Evolutionary conservation across 2,113 vertebrate species (phyloP), one percentile per base, ranked within the genome.

Genomic region (Muntiacus reevesi): DNA sequence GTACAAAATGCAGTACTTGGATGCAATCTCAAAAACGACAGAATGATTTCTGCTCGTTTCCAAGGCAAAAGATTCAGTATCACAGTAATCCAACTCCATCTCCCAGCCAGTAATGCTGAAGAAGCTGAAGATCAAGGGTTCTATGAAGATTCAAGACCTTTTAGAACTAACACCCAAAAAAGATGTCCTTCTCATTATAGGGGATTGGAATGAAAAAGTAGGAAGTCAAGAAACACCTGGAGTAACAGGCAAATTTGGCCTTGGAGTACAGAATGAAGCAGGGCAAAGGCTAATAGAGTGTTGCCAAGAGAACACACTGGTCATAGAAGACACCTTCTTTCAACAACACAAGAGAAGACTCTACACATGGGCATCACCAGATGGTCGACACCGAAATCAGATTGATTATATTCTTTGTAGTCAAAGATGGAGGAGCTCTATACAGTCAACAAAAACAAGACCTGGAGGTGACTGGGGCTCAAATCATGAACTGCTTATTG

Each of bases 361-460:
- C n/a, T 36, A 36, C 17, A 36, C 64, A 36, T 6, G 17, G n/a
- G 23, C 64, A 71, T 71, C n/a, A 36, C 64, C 4, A 36, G 64
- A 36, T 36, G n/a, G 33, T 5, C 64, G 5, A 21, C 21, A 71
- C 11, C 0, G 1, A 2, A 36, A 36, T 4, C 33, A 36, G 33
- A 36, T 6, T 71, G 64, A 71, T 36, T 71, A 71, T 71, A 36
- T 21, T 71, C 17, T 71, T 71, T 71, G n/a, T 4, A 71, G 9
- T 2, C 17, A 36, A 71, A 71, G n/a, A 21, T 11, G 64, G 17
- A 71, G 17, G 21, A 71, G 17, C 17, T 36, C 64, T 71, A 67
- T 21, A 36, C 8, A 21, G n/a, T 67, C 64, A 36, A 17, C 64
- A 36, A 36, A 67, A 67, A 36, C 64, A 67, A 67, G 64, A 67